phyloP scores from a whole-genome alignment of 2,113 vertebrate genomes.

The Trichomycterus rosablanca region DNA sequence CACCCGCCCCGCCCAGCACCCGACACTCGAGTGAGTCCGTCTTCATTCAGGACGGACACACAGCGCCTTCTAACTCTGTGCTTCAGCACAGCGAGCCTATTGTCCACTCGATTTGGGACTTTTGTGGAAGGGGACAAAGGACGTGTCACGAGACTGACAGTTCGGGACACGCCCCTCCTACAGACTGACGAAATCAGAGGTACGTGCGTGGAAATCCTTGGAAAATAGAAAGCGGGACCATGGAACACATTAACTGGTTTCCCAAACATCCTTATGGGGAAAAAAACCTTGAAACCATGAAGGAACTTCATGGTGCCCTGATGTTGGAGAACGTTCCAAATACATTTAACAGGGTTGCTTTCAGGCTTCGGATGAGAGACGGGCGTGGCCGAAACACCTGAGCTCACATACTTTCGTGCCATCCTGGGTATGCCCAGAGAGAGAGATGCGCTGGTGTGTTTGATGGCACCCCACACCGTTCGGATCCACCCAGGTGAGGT shows the following conservation, averaged over 20 bases:
- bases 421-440: too few species aligned
- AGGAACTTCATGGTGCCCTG: too few species aligned
- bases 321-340: too few species aligned
- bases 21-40: too few species aligned
- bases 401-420: not conserved
- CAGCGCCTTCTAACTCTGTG: conserved; percentile 59
- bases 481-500: conserved; percentile 68
- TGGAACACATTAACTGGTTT: too few species aligned
- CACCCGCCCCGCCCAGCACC: too few species aligned
- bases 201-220: not conserved
- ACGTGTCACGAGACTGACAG: conserved; percentile 60
- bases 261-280: too few species aligned
- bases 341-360: too few species aligned
- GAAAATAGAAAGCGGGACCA: not conserved
- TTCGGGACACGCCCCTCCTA: conserved; percentile 51
- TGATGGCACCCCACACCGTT: conserved; percentile 62
- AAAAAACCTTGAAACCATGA: too few species aligned
- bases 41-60: conserved; percentile 55
- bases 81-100: conserved; percentile 56
- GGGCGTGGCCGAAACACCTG: too few species aligned
- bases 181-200: not conserved
- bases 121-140: conserved; percentile 56
- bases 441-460: too few species aligned
- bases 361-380: too few species aligned
- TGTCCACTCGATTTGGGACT: conserved; percentile 52